Evolutionary conservation across 2,113 vertebrate genomes (phyloP), one percentile per base, ranked within the genome.

Genomic region (Toxostoma redivivum): DNA sequence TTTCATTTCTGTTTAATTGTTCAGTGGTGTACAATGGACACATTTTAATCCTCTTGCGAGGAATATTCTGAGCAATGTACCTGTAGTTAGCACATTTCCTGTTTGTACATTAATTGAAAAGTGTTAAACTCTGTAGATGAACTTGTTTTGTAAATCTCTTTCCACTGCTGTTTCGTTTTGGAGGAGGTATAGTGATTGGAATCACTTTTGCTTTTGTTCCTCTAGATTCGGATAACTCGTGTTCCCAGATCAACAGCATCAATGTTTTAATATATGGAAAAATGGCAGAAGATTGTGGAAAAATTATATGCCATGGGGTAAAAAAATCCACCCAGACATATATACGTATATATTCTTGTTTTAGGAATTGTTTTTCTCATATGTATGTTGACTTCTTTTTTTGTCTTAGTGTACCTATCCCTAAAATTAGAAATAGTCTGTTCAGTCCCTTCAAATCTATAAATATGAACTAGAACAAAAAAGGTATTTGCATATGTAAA

Each of bases 231-330:
- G 89, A 94, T 62, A 73, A 94, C 64, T 83, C 30, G 8, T 42
- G 42, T 91, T 82, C 79, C 50, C 72, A 48, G 23, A 56, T 45
- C 37, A 94, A 57, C 38, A 94, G 89, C 74, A 85, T 98, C 94
- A 95, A 83, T 96, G 53, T 97, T 86, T 94, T 95, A 61, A 89
- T 98, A 84, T 97, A 97, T 56, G 97, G 97, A 94, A 97, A 97
- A 87, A 90, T 98, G 97, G 97, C 97, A 86, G 88, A 96, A 31
- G 94, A 98, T 22, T 98, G 96, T 95, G 94, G 92, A 53, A 94
- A 86, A 85, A n/a, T 96, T 93, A 64, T 92, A 71, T 80, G 3
- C 30, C n/a, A 85, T 71, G 96, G 97, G 97, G 98, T 98, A 98
- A 97, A 51, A 48, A 35, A 56, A 82, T 6, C 1, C 45, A 70